A percentile compares a stretch with the other conserved stretches of the same genome.
These are phyloP conservation scores for Oreotrochilus melanogaster DNA, from an alignment of 2,113 vertebrate genomes.

Conservation along the genomic window DNA sequence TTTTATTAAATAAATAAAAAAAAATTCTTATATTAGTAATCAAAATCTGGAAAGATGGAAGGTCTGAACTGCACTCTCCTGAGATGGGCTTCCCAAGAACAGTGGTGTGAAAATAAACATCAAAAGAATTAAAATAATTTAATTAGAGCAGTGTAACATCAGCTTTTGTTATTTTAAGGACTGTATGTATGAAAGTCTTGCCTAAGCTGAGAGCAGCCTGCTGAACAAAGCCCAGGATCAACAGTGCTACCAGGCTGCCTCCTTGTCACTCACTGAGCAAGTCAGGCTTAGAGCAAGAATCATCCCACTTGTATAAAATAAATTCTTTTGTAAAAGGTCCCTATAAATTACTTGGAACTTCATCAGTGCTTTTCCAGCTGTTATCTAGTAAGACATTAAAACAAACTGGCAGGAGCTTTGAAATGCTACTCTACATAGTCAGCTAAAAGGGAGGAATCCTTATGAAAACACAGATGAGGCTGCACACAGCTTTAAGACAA, in stretches of 20 bases:
- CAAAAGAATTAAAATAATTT: slow-evolving; percentile 19
- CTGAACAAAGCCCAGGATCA: not conserved
- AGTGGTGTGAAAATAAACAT: not conserved
- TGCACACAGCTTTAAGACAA: slow-evolving; percentile 41
- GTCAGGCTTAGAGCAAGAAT: not conserved
- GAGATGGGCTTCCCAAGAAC: not conserved
- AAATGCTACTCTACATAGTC: slow-evolving; percentile 17
- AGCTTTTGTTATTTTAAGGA: slow-evolving; percentile 5
- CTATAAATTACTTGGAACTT: slow-evolving; percentile 36
- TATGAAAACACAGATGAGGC: slow-evolving; percentile 64
- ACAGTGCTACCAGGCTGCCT: not conserved
- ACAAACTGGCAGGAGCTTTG: slow-evolving; percentile 28
- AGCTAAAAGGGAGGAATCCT: slow-evolving; percentile 56
- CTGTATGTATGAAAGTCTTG: not conserved
- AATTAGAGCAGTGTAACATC: not conserved
- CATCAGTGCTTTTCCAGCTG: slow-evolving; percentile 53
- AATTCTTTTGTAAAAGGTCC: not conserved
- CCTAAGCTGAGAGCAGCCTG: not conserved
- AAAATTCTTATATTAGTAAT: not conserved
- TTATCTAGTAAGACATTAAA: slow-evolving; percentile 13
- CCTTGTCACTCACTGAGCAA: not conserved
- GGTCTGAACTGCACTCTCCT: not conserved
- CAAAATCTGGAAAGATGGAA: not conserved
- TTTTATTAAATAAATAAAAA: not conserved
- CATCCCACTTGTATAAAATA: not conserved